A percentile compares a stretch with the other conserved stretches of the same genome.
Conservation (phyloP, 2,113 vertebrate species). For the Drymodes brunneopygia region DNA sequence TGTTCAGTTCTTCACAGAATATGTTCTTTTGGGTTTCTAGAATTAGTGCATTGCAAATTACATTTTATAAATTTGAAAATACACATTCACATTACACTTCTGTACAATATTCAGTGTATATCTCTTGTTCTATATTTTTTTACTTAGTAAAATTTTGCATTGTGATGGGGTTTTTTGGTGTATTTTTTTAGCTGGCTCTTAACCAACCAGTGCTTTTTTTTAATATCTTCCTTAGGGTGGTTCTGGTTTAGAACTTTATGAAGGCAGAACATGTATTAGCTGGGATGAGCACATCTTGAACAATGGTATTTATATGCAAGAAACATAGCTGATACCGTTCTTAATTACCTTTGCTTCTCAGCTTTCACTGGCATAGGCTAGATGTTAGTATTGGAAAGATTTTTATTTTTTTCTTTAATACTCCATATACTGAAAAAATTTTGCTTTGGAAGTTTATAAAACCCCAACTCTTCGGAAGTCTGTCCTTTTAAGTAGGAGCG, state of each 20-base stretch:
- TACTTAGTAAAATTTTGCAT: background rate
- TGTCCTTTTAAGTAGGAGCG: background rate
- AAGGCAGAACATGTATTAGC: background rate
- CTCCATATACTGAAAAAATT: background rate
- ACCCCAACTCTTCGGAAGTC: background rate
- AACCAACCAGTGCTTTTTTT: background rate
- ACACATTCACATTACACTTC: background rate
- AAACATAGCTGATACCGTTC: background rate
- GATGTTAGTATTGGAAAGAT: background rate
- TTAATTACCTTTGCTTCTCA: background rate
- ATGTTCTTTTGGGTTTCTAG: background rate
- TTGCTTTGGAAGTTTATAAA: background rate
- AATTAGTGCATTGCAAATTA: background rate
- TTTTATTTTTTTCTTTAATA: background rate
- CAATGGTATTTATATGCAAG: background rate
- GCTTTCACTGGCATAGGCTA: background rate
- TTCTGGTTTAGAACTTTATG: background rate
- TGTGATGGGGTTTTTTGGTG: accelerated
- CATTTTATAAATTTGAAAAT: background rate
- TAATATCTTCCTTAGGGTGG: background rate
- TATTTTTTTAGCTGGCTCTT: background rate
- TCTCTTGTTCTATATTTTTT: background rate
- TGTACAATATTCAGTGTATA: background rate
- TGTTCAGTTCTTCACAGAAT: background rate
- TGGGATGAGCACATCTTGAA: background rate